A percentile compares a stretch with the other conserved stretches of the same genome.
Evolutionary conservation across 1,140 invertebrate genomes (phyloP).

Genomic region (Theocolax elegans): DNA sequence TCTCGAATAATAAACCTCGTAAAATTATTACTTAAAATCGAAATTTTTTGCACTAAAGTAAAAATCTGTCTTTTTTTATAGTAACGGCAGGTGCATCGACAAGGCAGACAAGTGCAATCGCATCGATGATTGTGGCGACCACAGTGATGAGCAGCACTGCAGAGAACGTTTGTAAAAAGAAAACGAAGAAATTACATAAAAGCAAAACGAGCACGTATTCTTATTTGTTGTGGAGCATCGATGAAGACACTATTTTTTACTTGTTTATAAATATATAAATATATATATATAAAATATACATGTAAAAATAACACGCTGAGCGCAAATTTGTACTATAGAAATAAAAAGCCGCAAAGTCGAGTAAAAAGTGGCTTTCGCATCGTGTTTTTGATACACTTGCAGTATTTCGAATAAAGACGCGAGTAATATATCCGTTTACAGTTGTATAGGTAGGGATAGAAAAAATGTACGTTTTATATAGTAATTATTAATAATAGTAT

Average conservation of each 20-base stretch:
- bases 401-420: conserved; percentile 23
- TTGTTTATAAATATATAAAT: conserved; percentile 5
- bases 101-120: conserved; percentile 74
- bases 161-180: conserved; percentile 54
- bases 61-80: conserved; percentile 42
- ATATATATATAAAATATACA: conserved; percentile 5
- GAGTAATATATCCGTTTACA: conserved; percentile 11
- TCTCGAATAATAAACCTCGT: too few species aligned
- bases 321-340: conserved; percentile 26
- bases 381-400: conserved; percentile 5
- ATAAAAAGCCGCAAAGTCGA: neutral
- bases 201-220: conserved; percentile 38
- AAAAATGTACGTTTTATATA: conserved; percentile 7
- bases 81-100: conserved; percentile 73
- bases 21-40: too few species aligned
- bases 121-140: conserved; percentile 75
- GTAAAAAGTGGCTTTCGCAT: neutral
- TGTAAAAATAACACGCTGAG: conserved; percentile 24
- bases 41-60: neutral
- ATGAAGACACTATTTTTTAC: conserved; percentile 12
- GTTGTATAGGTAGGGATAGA: conserved; percentile 26
- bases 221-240: neutral
- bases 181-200: conserved; percentile 39
- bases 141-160: conserved; percentile 76
- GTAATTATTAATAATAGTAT: conserved; percentile 25